These are phyloP conservation scores for Verasper variegatus DNA, from an alignment of 2,113 vertebrate species.

Conservation along the genomic window DNA sequence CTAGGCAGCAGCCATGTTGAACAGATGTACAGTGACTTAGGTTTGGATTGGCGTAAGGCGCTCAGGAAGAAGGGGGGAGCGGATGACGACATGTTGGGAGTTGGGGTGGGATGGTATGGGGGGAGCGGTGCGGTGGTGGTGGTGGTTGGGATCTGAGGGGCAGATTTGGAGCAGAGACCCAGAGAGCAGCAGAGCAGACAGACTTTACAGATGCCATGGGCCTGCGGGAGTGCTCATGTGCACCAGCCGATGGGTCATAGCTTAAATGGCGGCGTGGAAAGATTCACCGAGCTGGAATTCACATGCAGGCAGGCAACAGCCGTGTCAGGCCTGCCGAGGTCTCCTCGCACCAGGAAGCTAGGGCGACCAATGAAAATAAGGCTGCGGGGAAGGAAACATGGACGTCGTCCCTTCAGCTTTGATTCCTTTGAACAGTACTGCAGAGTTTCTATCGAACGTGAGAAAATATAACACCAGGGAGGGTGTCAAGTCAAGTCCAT, in stretches of 20 bases:
- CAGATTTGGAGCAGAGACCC: conserved; percentile 48
- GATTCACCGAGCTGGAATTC: conserved; percentile 70
- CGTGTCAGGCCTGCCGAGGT: conserved; percentile 41
- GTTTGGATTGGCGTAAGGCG: conserved; percentile 67
- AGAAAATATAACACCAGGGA: conserved; percentile 5
- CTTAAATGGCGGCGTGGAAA: conserved; percentile 60
- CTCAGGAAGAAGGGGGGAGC: conserved; percentile 46
- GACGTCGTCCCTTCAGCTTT: background rate
- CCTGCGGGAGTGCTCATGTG: conserved; percentile 57
- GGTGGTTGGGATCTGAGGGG: conserved; percentile 34
- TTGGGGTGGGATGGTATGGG: conserved; percentile 36
- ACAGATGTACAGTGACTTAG: conserved; percentile 80
- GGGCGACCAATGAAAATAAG: conserved; percentile 16
- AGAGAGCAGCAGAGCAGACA: conserved; percentile 57
- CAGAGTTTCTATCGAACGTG: background rate
- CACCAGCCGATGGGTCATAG: conserved; percentile 40
- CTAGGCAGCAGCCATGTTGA: conserved; percentile 74
- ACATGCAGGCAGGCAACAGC: conserved; percentile 60
- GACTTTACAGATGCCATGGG: conserved; percentile 69
- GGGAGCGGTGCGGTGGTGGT: conserved; percentile 9
- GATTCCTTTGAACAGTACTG: background rate
- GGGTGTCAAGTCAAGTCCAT: background rate
- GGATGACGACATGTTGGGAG: conserved; percentile 53
- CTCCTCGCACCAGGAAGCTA: conserved; percentile 25
- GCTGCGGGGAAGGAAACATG: conserved; percentile 2